Evolutionary conservation across 2,888 invertebrate species (phyloP), one percentile per base, ranked within the genome.

Genomic region (Caenorhabditis sp.): DNA sequence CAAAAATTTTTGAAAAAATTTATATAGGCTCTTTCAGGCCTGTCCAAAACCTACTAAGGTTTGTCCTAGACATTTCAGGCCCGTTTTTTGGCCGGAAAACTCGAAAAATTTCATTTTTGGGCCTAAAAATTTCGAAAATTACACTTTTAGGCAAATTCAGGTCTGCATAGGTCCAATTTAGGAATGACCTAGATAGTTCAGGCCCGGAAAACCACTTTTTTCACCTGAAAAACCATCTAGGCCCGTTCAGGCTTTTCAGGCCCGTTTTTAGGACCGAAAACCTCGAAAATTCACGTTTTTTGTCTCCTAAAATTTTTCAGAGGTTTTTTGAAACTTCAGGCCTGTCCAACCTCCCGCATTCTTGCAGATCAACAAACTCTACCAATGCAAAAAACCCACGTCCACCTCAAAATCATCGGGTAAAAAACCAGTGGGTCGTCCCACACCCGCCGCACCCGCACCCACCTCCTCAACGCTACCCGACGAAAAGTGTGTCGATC

Each of bases 401-500:
- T 10, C 24, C 19, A 10, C 19, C 19, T 6, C 6, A 8, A 51
- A 51, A 21, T 23, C 51, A 21, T 23, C 19, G 8, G 27, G n/a
- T n/a, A n/a, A n/a, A n/a, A n/a, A n/a, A n/a, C n/a, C n/a, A n/a
- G n/a, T n/a, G n/a, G 0, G 68, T 51, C 27, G 53, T 58, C 24
- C 68, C 67, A n/a, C 19, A 1, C 8, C 24, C 6, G 19, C 31
- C 31, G 31, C 21, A 19, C 8, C 53, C 21, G n/a, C 17, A 3
- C 43, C 43, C 17, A 21, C 8, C 8, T 17, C 10, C n/a, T 21
- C 14, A 4, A 21, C 21, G 6, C 50, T 8, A 3, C n/a, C n/a
- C n/a, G 43, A 43, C 14, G 43, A 76, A 83, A 81, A 78, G 68
- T 87, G 87, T 65, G 75, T 80, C 5, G 87, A 87, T 65, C 84